phyloP scores from a whole-genome alignment of 2,797 vertebrate genomes.

The Synaphobranchus kaupii region DNA sequence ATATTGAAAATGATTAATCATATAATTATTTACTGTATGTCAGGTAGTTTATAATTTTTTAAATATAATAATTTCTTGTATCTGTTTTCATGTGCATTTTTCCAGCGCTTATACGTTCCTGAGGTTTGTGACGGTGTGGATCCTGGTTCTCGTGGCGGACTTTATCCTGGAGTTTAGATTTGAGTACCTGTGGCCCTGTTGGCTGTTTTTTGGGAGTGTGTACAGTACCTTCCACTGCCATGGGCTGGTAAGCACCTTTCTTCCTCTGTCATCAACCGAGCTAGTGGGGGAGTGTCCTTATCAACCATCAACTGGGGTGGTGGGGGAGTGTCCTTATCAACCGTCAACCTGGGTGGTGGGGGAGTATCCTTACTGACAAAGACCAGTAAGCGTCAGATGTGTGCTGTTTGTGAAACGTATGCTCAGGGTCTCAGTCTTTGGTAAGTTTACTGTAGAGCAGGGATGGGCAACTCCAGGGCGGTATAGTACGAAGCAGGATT shows the following conservation, averaged over 20 bases:
- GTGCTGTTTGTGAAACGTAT: too few relatives aligned
- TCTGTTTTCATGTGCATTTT: conserved; percentile 24
- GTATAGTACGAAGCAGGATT: too few relatives aligned
- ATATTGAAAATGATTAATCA: background rate
- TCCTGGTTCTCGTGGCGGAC: conserved; percentile 78
- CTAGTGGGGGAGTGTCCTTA: background rate
- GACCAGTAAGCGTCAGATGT: too few relatives aligned
- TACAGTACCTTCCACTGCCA: conserved; percentile 84
- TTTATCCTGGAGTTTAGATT: conserved; percentile 80
- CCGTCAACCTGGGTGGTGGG: too few relatives aligned
- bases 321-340: too few relatives aligned
- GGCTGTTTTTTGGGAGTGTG: conserved; percentile 81
- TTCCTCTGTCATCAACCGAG: background rate
- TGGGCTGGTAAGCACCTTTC: conserved; percentile 70
- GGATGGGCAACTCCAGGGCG: too few relatives aligned
- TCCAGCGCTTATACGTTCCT: conserved; percentile 77
- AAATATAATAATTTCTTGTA: background rate
- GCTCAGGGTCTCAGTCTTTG: too few relatives aligned
- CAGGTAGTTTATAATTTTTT: background rate
- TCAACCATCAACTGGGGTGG: too few relatives aligned
- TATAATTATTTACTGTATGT: background rate
- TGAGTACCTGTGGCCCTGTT: conserved; percentile 83
- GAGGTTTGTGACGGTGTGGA: conserved; percentile 81
- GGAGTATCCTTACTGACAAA: too few relatives aligned
- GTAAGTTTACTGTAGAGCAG: too few relatives aligned